A percentile compares a stretch with the other conserved stretches of the same genome.
These are phyloP conservation scores for Lymantria monacha DNA, from an alignment of 2,888 invertebrate genomes.

Conservation along the genomic window DNA sequence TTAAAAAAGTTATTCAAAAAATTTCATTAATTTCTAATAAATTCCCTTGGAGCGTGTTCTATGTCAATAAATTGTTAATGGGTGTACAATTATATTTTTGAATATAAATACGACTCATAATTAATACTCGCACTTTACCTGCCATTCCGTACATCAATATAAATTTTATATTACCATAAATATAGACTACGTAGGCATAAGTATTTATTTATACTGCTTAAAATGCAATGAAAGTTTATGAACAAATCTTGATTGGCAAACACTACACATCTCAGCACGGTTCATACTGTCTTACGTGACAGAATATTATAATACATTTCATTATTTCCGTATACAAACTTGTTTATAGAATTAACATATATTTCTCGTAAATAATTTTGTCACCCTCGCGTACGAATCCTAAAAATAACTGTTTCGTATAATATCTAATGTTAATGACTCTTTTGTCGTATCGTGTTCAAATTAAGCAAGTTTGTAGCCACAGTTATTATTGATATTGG, in stretches of 20 bases:
- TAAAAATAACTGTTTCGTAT: conserved; percentile 41
- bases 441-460: conserved; percentile 31
- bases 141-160: conserved; percentile 7
- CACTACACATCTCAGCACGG: conserved; percentile 50
- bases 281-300: conserved; percentile 27
- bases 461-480: conserved; percentile 13
- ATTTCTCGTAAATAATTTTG: conserved; percentile 37
- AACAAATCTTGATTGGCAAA: conserved; percentile 68
- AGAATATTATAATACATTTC: conserved; percentile 33
- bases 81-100: conserved; percentile 20
- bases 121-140: conserved; percentile 11
- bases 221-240: conserved; percentile 22
- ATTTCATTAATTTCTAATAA: conserved; percentile 17
- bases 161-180: conserved; percentile 22
- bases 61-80: conserved; percentile 21
- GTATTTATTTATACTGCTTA: conserved; percentile 4
- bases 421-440: conserved; percentile 23
- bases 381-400: conserved; percentile 38
- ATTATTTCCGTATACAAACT: conserved; percentile 29
- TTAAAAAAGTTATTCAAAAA: conserved; percentile 19
- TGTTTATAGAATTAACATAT: conserved; percentile 36
- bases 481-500: conserved; percentile 23
- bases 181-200: conserved; percentile 3
- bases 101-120: conserved; percentile 7
- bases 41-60: conserved; percentile 23